A percentile compares a stretch with the other conserved stretches of the same genome.
These are phyloP conservation scores for Choloepus didactylus DNA, from an alignment of 2,797 vertebrate genomes.

Conservation along the genomic window DNA sequence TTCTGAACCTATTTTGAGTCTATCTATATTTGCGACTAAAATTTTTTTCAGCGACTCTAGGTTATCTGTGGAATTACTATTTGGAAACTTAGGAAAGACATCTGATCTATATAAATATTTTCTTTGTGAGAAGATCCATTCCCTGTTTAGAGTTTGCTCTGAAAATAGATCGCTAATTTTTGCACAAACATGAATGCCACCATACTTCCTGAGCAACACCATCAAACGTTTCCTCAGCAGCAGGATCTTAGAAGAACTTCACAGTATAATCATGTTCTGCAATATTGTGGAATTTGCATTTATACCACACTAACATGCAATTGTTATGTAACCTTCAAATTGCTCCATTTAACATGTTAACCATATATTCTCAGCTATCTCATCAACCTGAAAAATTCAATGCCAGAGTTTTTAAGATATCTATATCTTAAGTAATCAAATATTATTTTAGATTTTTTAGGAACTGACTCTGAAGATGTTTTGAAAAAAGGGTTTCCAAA, in stretches of 20 bases:
- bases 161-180: background rate
- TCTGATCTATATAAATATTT: background rate
- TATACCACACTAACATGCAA: background rate
- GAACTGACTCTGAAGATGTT: background rate
- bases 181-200: background rate
- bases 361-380: background rate
- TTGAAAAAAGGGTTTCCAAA: background rate
- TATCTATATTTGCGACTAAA: background rate
- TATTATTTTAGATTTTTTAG: background rate
- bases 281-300: rapidly evolving
- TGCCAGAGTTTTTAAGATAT: background rate
- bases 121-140: background rate
- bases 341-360: background rate
- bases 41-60: background rate
- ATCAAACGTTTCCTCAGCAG: rapidly evolving
- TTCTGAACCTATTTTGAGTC: background rate
- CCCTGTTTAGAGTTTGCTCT: background rate
- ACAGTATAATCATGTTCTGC: too few species aligned
- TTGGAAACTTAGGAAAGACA: background rate
- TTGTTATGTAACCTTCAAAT: background rate
- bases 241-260: background rate
- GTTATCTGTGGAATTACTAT: background rate
- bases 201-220: background rate
- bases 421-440: background rate
- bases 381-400: background rate